Base-by-base conservation (phyloP, 2,113 vertebrate species). In the Seriola dumerili region DNA sequence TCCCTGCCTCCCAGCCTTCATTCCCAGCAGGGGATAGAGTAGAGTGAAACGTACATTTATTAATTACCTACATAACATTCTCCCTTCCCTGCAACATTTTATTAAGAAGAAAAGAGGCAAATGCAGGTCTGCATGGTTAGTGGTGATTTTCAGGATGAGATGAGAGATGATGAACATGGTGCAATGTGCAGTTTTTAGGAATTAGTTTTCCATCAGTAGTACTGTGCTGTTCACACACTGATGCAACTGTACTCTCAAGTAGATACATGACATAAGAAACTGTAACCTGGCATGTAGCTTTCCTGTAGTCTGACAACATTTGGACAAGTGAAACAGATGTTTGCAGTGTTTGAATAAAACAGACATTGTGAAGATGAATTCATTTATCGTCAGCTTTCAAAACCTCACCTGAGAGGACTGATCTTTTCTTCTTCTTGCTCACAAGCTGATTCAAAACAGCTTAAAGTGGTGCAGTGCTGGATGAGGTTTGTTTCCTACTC, bases 1-100 rank as follows among this genome's bases (percentile, higher is more conserved):
- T 44, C 65, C 23, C n/a, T 70, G 59, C 80, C 63, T 87, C 38
- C 68, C 19, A 81, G 73, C 80, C 63, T 72, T 87, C 19, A 48
- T 44, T 84, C 74, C 76, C 83, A 32, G 57, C 68, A 72, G 78
- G 34, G 52, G 72, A 80, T 55, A 25, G 57, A 78, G 63, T 54
- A 14, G 34, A 48, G 42, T 54, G 62, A 70, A 78, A 44, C 72
- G 83, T 66, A 68, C 32, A 82, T 74, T 85, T 23, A 82, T 77
- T 72, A 68, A 79, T 72, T 82, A 62, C 62, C 62, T 68, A 44
- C 25, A 55, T 57, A 78, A 57, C 21, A 58, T 40, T 48, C 11
- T 66, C 29, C 29, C 44, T 42, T 55, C 13, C 16, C 57, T 34
- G 32, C 19, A 42, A 34, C 29, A 17, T 52, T 16, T 29, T 9